Percentiles rank a stretch among this genome's conserved stretches.
Evolutionary conservation across 2,888 invertebrate species (phyloP).

Genomic region (Parnassius apollo): DNA sequence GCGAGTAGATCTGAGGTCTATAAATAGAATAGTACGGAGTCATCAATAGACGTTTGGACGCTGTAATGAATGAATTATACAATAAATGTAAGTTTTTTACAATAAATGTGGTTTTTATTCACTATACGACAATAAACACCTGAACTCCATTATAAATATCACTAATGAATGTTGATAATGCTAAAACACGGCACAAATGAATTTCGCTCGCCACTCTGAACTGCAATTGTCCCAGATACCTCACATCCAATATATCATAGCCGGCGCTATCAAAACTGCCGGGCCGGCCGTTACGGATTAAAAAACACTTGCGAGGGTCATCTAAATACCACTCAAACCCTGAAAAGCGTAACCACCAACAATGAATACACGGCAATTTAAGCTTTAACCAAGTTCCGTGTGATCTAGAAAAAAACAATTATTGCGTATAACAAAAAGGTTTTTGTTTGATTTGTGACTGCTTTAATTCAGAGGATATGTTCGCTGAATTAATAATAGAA

Average conservation of each 20-base stretch:
- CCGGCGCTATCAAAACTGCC: slow-evolving; percentile 56
- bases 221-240: slow-evolving; percentile 42
- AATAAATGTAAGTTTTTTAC: too few species aligned
- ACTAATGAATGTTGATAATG: too few species aligned
- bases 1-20: too few species aligned
- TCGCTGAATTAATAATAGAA: slow-evolving; percentile 68
- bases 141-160: too few species aligned
- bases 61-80: too few species aligned
- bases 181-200: slow-evolving; percentile 8
- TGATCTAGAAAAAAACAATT: slow-evolving; percentile 22
- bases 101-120: too few species aligned
- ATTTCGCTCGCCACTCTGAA: neutral
- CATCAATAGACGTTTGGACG: too few species aligned
- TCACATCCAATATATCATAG: slow-evolving; percentile 57
- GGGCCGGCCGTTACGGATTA: slow-evolving; percentile 66
- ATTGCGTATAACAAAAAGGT: slow-evolving; percentile 23
- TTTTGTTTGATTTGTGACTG: slow-evolving; percentile 37
- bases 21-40: too few species aligned
- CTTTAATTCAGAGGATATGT: slow-evolving; percentile 63
- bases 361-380: slow-evolving; percentile 30
- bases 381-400: slow-evolving; percentile 29
- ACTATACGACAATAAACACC: too few species aligned
- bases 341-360: slow-evolving; percentile 29
- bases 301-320: slow-evolving; percentile 67
- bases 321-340: slow-evolving; percentile 48